Evolutionary conservation across 2,888 invertebrate species (phyloP).

Genomic region (Aspidiotus destructor): DNA sequence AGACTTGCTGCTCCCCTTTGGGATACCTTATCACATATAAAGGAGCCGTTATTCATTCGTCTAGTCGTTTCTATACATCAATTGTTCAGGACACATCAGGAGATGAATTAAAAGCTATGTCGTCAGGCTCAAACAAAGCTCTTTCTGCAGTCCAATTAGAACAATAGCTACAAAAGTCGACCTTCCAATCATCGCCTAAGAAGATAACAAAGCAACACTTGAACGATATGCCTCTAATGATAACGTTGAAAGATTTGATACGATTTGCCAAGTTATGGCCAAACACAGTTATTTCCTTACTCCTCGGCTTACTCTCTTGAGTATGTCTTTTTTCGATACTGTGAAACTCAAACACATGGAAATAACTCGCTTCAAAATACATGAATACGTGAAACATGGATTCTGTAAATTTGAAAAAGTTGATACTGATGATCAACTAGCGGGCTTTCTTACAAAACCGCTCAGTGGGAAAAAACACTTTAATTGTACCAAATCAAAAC

Average conservation of each 20-base stretch:
- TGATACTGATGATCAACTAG: background rate
- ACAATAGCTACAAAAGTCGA: background rate
- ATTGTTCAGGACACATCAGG: background rate
- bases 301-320: no score
- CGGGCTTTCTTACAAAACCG: conserved; percentile 9
- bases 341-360: conserved; percentile 1
- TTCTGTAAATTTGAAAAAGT: background rate
- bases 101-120: background rate
- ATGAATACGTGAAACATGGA: background rate
- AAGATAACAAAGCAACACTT: no score
- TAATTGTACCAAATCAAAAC: no score
- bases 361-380: background rate
- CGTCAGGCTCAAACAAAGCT: background rate
- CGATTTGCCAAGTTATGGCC: no score
- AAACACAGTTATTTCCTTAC: no score
- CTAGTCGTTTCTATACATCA: background rate
- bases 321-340: no score
- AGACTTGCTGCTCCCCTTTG: background rate
- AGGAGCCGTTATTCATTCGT: background rate
- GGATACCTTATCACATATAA: background rate
- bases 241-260: no score
- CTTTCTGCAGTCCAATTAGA: background rate
- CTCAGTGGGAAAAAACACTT: background rate
- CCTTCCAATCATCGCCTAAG: background rate
- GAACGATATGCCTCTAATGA: no score